A percentile compares a stretch with the other conserved stretches of the same genome.
Evolutionary conservation across 1,140 invertebrate genomes (phyloP).

Genomic region (Brevipalpus yothersi): DNA sequence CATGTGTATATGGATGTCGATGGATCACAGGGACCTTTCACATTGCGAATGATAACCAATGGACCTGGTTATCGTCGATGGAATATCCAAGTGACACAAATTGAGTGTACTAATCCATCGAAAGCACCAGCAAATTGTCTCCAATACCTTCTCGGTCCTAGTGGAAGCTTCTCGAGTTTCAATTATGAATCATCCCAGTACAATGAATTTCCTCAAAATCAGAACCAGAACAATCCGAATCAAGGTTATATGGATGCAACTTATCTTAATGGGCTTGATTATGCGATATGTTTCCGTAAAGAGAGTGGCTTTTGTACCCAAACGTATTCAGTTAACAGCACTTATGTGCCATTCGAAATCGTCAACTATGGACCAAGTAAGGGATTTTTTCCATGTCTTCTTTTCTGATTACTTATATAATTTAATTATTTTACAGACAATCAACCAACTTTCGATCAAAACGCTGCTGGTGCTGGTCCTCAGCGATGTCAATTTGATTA

Average conservation of each 20-base stretch:
- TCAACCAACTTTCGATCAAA: not conserved
- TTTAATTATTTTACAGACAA: not conserved
- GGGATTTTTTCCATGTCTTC: not conserved
- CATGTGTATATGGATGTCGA: constrained; percentile 48
- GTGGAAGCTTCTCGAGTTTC: constrained; percentile 41
- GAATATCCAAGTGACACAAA: constrained; percentile 46
- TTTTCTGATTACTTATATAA: not conserved
- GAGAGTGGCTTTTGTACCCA: constrained; percentile 14
- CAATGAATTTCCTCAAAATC: not conserved
- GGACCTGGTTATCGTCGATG: constrained; percentile 35
- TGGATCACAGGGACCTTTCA: constrained; percentile 27
- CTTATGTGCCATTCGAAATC: not conserved
- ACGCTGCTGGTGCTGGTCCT: not conserved
- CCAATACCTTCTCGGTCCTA: constrained; percentile 38
- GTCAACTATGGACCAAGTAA: not conserved
- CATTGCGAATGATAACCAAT: constrained; percentile 31
- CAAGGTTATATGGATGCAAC: not conserved
- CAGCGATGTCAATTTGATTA: not conserved
- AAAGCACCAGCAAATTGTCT: constrained; percentile 45
- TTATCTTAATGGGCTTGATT: constrained; percentile 30
- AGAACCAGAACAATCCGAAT: not conserved
- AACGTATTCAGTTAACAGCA: constrained; percentile 23
- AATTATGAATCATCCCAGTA: constrained; percentile 17
- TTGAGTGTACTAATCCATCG: constrained; percentile 37
- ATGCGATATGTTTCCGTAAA: constrained; percentile 16